Percentiles rank a stretch among this genome's conserved stretches.
These are phyloP conservation scores for Garrulus glandarius DNA, from an alignment of 2,797 vertebrate species.

Conservation along the genomic window DNA sequence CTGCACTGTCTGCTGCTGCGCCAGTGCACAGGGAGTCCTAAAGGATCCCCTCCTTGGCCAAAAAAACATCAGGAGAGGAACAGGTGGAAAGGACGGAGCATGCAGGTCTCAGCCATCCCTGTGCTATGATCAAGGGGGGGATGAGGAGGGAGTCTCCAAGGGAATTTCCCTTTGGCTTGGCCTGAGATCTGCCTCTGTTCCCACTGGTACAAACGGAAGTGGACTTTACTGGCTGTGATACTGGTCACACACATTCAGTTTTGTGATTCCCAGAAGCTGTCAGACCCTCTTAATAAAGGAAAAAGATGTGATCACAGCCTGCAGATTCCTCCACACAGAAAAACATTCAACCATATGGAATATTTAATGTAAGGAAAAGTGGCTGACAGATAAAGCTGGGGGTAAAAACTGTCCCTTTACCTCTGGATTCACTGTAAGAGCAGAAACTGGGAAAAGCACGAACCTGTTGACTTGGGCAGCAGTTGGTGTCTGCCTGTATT, in stretches of 20 bases:
- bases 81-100: not conserved
- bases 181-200: not conserved
- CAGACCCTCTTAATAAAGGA: not conserved
- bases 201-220: not conserved
- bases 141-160: not conserved
- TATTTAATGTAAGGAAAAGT: not conserved
- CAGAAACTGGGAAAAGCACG: not conserved
- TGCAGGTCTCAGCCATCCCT: not conserved
- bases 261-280: not conserved
- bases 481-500: not conserved
- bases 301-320: not conserved
- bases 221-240: not conserved
- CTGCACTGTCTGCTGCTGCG: not conserved
- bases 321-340: not conserved
- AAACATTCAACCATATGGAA: not conserved
- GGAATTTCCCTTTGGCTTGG: not conserved
- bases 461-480: not conserved
- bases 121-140: not conserved
- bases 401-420: not conserved
- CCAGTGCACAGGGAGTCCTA: not conserved
- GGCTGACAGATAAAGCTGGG: not conserved
- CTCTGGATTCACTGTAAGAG: not conserved
- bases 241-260: fast-evolving
- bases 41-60: not conserved
- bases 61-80: not conserved